Percentiles rank a stretch among this genome's conserved stretches.
Evolutionary conservation across 2,888 invertebrate genomes (phyloP).

Genomic region (Shargacucullia verbasci): DNA sequence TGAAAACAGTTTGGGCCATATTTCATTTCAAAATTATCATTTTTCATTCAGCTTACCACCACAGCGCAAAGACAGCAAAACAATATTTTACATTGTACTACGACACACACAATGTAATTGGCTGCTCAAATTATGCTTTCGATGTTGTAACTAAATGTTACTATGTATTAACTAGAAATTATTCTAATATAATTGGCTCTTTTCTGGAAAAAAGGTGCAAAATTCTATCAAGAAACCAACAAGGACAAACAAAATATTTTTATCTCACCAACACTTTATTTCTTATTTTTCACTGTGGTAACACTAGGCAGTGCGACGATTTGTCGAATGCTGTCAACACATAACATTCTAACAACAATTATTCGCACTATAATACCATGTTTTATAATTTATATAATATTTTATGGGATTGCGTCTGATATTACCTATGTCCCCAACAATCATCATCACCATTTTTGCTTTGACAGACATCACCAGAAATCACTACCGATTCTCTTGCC

Average conservation of each 20-base stretch:
- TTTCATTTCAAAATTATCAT: conserved; percentile 7
- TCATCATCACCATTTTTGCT: conserved; percentile 15
- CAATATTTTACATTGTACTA: conserved; percentile 49
- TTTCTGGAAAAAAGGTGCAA: conserved; percentile 22
- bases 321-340: conserved; percentile 53
- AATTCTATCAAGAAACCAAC: conserved; percentile 23
- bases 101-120: conserved; percentile 51
- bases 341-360: conserved; percentile 55
- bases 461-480: neutral
- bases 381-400: conserved; percentile 10
- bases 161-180: conserved; percentile 35
- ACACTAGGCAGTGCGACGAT: conserved; percentile 56
- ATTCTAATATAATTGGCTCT: conserved; percentile 18
- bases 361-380: conserved; percentile 23
- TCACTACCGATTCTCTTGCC: too few relatives aligned
- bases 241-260: conserved; percentile 24
- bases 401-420: conserved; percentile 52
- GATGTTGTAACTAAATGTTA: conserved; percentile 67
- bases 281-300: conserved; percentile 57
- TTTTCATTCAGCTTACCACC: conserved; percentile 39
- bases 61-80: conserved; percentile 29
- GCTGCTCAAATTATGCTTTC: conserved; percentile 66
- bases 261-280: conserved; percentile 31
- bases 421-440: conserved; percentile 6
- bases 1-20: neutral